A percentile compares a stretch with the other conserved stretches of the same genome.
These are phyloP conservation scores for Dynastes maya DNA, from an alignment of 2,888 invertebrate species.

Conservation along the genomic window DNA sequence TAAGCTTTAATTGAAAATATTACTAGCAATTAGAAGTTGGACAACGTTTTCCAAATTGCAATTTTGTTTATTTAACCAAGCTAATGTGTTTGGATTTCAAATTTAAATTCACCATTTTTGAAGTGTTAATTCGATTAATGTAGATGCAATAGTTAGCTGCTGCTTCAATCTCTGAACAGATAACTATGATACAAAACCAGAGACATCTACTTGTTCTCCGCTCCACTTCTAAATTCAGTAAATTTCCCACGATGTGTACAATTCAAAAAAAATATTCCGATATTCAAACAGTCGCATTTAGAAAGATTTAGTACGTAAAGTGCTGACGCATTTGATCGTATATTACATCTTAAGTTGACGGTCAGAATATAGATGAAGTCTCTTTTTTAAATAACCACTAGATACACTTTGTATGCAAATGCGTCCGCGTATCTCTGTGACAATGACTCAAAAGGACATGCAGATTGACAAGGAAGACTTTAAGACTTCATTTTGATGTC, in stretches of 20 bases:
- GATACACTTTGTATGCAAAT: conserved; percentile 59
- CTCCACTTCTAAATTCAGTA: not conserved
- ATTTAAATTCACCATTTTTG: no score
- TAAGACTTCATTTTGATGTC: conserved; percentile 59
- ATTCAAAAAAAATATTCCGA: not conserved
- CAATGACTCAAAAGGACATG: conserved; percentile 57
- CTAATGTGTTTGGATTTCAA: no score
- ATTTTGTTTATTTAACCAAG: no score
- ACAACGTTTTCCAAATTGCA: no score
- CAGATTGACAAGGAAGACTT: conserved; percentile 59
- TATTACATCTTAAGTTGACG: conserved; percentile 11
- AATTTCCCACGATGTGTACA: not conserved
- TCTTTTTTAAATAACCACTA: conserved; percentile 41
- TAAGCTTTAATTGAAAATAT: no score
- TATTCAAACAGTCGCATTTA: not conserved
- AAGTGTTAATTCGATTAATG: no score
- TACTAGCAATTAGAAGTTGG: no score
- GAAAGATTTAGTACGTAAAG: not conserved
- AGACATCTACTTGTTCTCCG: not conserved
- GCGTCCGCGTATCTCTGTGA: conserved; percentile 53
- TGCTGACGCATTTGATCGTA: conserved; percentile 1
- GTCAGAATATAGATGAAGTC: conserved; percentile 37
- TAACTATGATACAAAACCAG: not conserved
- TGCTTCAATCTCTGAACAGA: not conserved
- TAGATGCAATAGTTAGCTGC: no score